Evolutionary conservation across 2,113 vertebrate species (phyloP).

Genomic region (Azemiops feae): DNA sequence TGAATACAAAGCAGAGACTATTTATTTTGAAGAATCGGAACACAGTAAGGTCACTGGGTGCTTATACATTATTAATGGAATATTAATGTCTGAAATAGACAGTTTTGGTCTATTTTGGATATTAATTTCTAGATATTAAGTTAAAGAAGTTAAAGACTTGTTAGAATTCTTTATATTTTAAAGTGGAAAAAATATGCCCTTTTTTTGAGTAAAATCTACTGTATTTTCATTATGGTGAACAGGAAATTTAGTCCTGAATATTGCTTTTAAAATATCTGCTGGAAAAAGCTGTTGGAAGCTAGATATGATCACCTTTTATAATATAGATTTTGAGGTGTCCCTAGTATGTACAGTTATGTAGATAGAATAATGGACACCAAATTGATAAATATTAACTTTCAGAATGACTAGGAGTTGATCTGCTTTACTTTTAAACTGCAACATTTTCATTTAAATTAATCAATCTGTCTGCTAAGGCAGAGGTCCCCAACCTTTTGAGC

Average conservation of each 20-base stretch:
- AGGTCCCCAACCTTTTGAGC: too few species aligned
- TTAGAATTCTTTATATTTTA: not conserved
- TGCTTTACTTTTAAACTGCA: not conserved
- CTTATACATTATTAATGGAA: conserved; percentile 9
- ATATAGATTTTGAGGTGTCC: not conserved
- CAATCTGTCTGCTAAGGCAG: not conserved
- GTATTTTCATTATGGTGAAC: not conserved
- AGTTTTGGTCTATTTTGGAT: not conserved
- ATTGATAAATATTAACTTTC: not conserved
- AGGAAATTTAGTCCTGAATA: not conserved
- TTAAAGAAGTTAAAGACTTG: not conserved
- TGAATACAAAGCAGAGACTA: not conserved
- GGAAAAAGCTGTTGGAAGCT: not conserved
- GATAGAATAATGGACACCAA: not conserved
- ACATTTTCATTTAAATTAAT: not conserved
- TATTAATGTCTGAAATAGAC: not conserved
- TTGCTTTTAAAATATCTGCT: not conserved
- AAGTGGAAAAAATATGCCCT: not conserved
- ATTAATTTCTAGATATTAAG: not conserved
- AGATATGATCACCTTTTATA: not conserved
- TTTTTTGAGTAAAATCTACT: not conserved
- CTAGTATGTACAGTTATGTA: not conserved
- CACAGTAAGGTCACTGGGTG: not conserved
- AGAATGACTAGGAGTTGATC: not conserved
- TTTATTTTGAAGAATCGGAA: conserved; percentile 15